phyloP scores from a whole-genome alignment of 2,113 vertebrate species.

The Pomatostomus ruficeps region DNA sequence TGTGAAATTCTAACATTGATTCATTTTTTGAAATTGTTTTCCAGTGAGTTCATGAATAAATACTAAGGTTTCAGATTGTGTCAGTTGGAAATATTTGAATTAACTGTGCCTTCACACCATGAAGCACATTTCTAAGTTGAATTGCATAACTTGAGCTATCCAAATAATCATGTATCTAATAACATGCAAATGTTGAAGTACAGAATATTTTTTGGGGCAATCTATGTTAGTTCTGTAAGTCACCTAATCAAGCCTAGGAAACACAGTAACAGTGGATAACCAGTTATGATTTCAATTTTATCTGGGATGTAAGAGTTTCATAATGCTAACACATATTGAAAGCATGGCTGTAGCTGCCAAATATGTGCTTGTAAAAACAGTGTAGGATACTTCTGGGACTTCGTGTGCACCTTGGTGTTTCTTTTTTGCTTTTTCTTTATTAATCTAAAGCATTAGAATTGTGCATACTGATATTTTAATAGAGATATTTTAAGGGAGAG shows the following conservation, averaged over 20 bases:
- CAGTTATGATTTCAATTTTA: not conserved
- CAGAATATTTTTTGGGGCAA: not conserved
- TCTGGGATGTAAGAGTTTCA: not conserved
- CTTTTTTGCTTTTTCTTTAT: not conserved
- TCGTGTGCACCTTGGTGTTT: not conserved
- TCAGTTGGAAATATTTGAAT: not conserved
- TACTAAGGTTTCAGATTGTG: not conserved
- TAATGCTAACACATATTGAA: not conserved
- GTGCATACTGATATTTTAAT: not conserved
- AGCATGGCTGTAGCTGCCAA: not conserved
- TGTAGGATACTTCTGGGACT: not conserved
- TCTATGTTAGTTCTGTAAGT: not conserved
- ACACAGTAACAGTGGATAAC: not conserved
- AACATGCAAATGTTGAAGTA: not conserved
- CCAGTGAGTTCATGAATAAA: conserved; percentile 15
- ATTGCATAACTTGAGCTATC: not conserved
- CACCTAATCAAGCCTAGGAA: not conserved
- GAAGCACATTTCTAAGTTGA: not conserved
- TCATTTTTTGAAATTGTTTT: conserved; percentile 24
- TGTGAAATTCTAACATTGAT: not conserved
- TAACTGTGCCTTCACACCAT: not conserved
- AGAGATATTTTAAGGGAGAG: not conserved
- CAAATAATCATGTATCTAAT: not conserved
- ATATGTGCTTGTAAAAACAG: not conserved
- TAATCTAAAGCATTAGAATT: not conserved